These are phyloP conservation scores for Heliopora coerulea DNA, from an alignment of 92 coral and sea anemone genomes.

Conservation along the genomic window DNA sequence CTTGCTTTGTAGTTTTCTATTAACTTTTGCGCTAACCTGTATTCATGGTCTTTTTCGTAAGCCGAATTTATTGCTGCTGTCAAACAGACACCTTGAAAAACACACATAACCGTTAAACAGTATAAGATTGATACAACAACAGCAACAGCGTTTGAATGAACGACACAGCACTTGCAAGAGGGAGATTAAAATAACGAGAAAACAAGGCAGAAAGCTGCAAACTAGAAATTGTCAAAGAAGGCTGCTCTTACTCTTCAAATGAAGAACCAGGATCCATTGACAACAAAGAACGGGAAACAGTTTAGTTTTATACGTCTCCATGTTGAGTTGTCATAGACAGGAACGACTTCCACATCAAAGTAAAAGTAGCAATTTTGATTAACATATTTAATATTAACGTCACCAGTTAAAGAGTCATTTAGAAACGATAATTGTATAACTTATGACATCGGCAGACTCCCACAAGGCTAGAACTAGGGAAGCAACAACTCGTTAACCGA, in stretches of 20 bases:
- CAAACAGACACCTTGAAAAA: neutral
- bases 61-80: neutral
- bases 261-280: neutral
- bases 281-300: neutral
- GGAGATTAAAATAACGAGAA: too few relatives aligned
- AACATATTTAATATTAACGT: constrained; percentile 32
- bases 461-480: neutral
- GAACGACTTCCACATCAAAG: neutral
- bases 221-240: neutral
- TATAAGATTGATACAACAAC: too few relatives aligned
- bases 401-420: constrained; percentile 25
- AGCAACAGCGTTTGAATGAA: too few relatives aligned
- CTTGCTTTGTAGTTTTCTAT: constrained; percentile 48
- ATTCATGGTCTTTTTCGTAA: constrained; percentile 40
- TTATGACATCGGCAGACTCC: constrained; percentile 7
- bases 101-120: neutral
- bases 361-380: constrained; percentile 15
- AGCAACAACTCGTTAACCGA: neutral
- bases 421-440: neutral
- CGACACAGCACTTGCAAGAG: too few relatives aligned
- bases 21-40: constrained; percentile 43
- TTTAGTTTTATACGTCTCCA: neutral
- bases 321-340: neutral
- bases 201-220: too few relatives aligned
- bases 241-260: neutral